Evolutionary conservation across 2,888 invertebrate genomes (phyloP), one percentile per base, ranked within the genome.

Genomic region (Rhorus exstirpatorius): DNA sequence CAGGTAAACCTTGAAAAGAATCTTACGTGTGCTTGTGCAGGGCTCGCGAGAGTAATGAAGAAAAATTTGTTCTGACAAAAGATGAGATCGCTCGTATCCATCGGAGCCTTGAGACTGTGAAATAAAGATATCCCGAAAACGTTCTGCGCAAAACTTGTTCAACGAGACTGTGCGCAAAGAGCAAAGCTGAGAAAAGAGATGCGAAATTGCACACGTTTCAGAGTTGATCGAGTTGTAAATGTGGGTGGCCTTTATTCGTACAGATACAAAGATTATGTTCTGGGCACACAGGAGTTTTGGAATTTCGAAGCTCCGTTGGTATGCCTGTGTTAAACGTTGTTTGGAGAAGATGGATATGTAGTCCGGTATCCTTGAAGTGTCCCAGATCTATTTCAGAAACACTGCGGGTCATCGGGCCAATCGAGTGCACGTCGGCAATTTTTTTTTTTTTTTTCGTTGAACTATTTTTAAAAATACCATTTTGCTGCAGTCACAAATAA

Each of bases 1-100:
- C 8, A 21, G 1, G 53, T 19, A n/a, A 38, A 49, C 60, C 72
- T 67, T 79, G 65, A 14, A 58, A 49, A 71, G 41, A 72, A 44
- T 46, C 12, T 26, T 31, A 58, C 17, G 4, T 19, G n/a, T 55
- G 19, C 19, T 49, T 14, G 55, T 35, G 70, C 17, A n/a, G 19
- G 41, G 53, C n/a, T n/a, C n/a, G n/a, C n/a, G n/a, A n/a, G n/a
- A n/a, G 38, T 49, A 58, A 79, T 72, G 55, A 72, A 79, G 70
- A 77, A 68, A 78, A 35, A 38, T 71, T 72, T 71, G 35, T 79
- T 58, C 6, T 0, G 8, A n/a, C 21, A 10, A 31, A 31, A 53
- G 41, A n/a, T n/a, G n/a, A n/a, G n/a, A 7, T 14, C 53, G 1
- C 10, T 53, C 53, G 21, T n/a, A n/a, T n/a, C n/a, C n/a, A n/a